Percentiles rank a stretch among this genome's conserved stretches.
Conservation (phyloP, 2,113 vertebrate genomes). For the Triplophysa tibetana region DNA sequence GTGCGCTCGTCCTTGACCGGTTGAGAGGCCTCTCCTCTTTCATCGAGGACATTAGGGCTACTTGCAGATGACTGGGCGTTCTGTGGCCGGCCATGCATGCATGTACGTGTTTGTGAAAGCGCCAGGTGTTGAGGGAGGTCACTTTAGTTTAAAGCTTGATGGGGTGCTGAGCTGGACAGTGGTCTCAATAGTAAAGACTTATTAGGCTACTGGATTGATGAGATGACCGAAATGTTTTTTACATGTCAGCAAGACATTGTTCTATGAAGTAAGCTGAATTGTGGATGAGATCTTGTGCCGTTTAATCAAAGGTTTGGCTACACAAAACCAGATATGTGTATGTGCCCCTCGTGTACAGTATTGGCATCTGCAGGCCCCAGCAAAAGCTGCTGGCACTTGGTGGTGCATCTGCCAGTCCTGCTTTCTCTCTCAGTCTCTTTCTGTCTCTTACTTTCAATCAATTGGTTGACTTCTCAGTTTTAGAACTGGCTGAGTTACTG, state of each 20-base stretch:
- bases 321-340: neutral
- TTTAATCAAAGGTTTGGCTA: no score
- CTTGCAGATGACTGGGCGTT: neutral
- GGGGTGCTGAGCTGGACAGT: no score
- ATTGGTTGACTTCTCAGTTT: neutral
- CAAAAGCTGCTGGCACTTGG: slow-evolving; percentile 16
- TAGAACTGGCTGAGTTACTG: neutral
- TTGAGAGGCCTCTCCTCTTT: neutral
- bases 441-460: neutral
- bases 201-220: no score
- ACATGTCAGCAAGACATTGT: no score
- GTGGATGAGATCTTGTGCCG: no score
- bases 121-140: slow-evolving; percentile 15
- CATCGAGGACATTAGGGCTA: neutral
- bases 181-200: no score
- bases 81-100: neutral
- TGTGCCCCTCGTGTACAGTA: neutral
- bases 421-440: neutral
- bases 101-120: neutral
- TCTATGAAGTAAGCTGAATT: no score
- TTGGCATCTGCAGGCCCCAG: slow-evolving; percentile 22
- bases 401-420: slow-evolving; percentile 11
- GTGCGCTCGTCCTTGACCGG: slow-evolving; percentile 4
- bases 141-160: neutral
- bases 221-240: no score